Evolutionary conservation across 2,888 invertebrate genomes (phyloP), one percentile per base, ranked within the genome.

Genomic region (Catonia carolina): DNA sequence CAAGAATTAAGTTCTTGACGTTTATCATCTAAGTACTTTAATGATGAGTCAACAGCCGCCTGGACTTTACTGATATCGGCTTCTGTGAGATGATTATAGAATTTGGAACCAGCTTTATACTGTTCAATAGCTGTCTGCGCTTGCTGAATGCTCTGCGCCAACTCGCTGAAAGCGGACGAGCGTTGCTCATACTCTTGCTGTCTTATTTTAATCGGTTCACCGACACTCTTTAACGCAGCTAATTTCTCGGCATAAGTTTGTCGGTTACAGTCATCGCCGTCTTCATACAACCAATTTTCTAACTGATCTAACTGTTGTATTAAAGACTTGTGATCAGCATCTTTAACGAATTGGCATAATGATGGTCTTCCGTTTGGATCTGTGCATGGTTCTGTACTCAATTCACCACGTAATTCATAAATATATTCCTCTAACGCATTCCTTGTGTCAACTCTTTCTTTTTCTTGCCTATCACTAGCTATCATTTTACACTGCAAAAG

Each of bases 401-500:
- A 74, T 72, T 95, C 94, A 58, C 90, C 88, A 55, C 99, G 82
- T 73, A 97, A 80, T 67, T 97, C 97, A 72, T 99, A 99, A 27
- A 99, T 94, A 70, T 95, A 99, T 74, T 99, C 99, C 73, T 99
- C 99, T 0, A 99, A 80, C 2, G 95, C 89, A 74, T 99, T 99
- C 68, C 96, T 89, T 1, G 94, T 93, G 73, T 98, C 97, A 4
- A 91, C 86, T 49, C 96, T 84, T 70, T 96, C 93, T 68, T 94
- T 96, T 75, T 98, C 98, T 70, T 89, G 86, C 60, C 84, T 82
- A 72, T 99, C 98, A 66, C 87, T 86, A 54, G 82, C 79, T 67
- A 87, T 82, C 87, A 90, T 88, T 73, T 84, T 85, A 60, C 79
- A 78, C 86, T 90, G 68, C 18, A 68, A 64, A 56, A 47, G 56